Percentiles rank a stretch among this genome's conserved stretches.
These are phyloP conservation scores for Enteromius mattozi DNA, from an alignment of 2,797 vertebrate genomes.

Conservation along the genomic window DNA sequence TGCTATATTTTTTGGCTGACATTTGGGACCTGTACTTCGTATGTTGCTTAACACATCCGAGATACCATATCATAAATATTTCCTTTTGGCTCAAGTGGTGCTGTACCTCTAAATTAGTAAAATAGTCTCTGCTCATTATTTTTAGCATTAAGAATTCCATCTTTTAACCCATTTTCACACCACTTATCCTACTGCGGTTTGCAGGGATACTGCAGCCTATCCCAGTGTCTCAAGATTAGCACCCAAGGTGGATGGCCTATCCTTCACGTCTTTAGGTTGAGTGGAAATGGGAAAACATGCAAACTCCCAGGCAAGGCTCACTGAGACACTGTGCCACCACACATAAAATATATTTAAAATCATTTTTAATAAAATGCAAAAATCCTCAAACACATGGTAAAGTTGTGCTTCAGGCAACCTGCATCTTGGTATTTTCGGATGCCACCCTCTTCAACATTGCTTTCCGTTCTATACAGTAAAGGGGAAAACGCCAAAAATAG, in stretches of 20 bases:
- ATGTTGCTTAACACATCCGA: background rate
- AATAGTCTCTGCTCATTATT: background rate
- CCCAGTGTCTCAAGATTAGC: background rate
- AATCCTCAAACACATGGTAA: background rate
- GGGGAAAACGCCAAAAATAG: background rate
- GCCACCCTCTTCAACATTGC: background rate
- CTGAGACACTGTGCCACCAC: background rate
- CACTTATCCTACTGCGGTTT: background rate
- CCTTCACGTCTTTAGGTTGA: background rate
- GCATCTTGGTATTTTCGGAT: background rate
- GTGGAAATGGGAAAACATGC: background rate
- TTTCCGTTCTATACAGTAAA: background rate
- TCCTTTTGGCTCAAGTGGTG: background rate
- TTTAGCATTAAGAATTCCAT: background rate
- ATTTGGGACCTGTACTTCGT: background rate
- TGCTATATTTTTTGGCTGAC: background rate
- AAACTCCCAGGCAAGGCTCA: background rate
- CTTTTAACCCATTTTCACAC: background rate
- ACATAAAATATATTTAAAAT: background rate
- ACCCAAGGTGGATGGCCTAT: background rate
- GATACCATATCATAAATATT: background rate
- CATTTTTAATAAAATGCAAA: conserved; percentile 1
- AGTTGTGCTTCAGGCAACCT: background rate
- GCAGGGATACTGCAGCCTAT: background rate
- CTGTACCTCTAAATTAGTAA: background rate